Evolutionary conservation across 2,113 vertebrate species (phyloP), one percentile per base, ranked within the genome.

Genomic region (Phycodurus eques): DNA sequence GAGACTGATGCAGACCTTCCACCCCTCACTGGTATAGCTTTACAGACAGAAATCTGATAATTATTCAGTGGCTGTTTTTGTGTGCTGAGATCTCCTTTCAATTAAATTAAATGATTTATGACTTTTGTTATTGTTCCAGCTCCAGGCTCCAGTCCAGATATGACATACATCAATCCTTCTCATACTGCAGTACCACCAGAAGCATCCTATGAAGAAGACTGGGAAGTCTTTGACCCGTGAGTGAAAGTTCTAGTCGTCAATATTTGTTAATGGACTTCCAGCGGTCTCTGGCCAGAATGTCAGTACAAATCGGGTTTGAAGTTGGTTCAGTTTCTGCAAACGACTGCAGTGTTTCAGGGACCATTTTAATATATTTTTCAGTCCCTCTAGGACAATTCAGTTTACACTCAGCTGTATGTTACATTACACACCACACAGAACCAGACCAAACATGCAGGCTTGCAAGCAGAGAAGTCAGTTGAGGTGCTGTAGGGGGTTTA

Each of bases 161-260:
- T 94, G 88, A 91, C 93, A 51, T 99, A 99, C 82, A 95, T 96
- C 69, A 91, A 93, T 20, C 81, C 80, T 56, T 87, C 87, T 62
- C 83, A 86, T 1, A 76, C 90, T 8, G 91, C 96, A 62, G 95
- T 96, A 59, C 96, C 96, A 8, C 93, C 95, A 59, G 97, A 98
- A 80, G 95, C 94, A 54, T 94, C 96, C 62, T 99, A 98, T 79
- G 98, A 99, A 80, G 98, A 99, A 88, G 98, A 99, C 90, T 99
- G 98, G 98, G 98, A 99, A 85, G 98, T 99, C 61, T 99, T 99
- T 94, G 98, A 99, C 88, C 97, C 97, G 98, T 99, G 86, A 95
- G 98, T 96, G 63, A 39, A 75, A n/a, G 71, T 33, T 39, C 1
- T 17, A 42, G 17, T 57, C 33, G 9, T 68, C 47, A 49, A 54